phyloP scores from a whole-genome alignment of 2,797 vertebrate species.

The Sebastes reedi region DNA sequence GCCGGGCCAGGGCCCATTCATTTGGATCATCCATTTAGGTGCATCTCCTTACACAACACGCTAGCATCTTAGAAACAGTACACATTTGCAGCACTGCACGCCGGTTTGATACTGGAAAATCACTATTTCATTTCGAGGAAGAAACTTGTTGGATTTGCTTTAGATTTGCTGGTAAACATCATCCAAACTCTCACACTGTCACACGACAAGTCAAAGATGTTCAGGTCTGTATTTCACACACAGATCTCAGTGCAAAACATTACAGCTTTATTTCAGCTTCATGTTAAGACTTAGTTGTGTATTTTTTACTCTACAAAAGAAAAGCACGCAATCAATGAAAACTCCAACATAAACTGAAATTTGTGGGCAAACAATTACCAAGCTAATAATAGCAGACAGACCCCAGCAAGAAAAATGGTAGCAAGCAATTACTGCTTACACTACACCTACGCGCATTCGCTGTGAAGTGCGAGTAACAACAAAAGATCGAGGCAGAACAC shows the following conservation, averaged over 20 bases:
- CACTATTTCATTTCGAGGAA: background rate
- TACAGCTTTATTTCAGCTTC: background rate
- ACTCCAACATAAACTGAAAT: conserved; percentile 20
- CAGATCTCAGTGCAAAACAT: background rate
- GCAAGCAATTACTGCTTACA: conserved; percentile 38
- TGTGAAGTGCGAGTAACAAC: conserved; percentile 12
- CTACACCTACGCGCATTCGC: conserved; percentile 19
- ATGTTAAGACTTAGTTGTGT: background rate
- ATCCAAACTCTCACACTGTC: background rate
- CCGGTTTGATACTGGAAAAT: background rate
- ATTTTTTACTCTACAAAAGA: background rate
- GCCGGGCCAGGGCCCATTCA: conserved; percentile 50
- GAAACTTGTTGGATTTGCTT: background rate
- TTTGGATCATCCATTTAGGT: conserved; percentile 59
- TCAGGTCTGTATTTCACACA: background rate
- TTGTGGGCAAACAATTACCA: conserved; percentile 23
- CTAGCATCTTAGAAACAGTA: background rate
- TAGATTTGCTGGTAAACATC: background rate
- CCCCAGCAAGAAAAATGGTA: background rate
- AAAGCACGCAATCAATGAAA: conserved; percentile 5
- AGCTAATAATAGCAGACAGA: conserved; percentile 5
- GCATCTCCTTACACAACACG: conserved; percentile 10
- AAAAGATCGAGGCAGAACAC: conserved; percentile 32
- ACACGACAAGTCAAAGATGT: background rate
- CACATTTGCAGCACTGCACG: background rate